Base-by-base conservation (phyloP, 1,140 invertebrate species). In the Drosophila varians region DNA sequence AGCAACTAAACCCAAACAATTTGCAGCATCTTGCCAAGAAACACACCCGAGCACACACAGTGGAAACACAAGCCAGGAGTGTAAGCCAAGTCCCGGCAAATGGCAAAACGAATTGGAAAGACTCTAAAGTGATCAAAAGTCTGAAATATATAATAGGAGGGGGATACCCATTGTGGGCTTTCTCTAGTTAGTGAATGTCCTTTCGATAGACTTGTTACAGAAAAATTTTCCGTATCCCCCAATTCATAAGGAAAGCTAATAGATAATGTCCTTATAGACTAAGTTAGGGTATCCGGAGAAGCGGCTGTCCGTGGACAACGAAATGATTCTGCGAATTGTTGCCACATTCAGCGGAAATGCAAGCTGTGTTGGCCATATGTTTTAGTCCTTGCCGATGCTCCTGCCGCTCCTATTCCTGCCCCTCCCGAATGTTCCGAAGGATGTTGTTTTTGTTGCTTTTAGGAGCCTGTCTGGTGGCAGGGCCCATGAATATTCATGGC, bases 401-500 rank as follows among this genome's bases (percentile, higher is more conserved):
- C 53, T 14, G 28, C 26, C 19, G 26, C 28, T 23, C 7, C 18
- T 18, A 9, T 9, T 9, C 14, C 14, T 6, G n/a, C 4, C 38
- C 8, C 19, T 3, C 34, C n/a, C 26, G n/a, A 4, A 21, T n/a
- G n/a, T n/a, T n/a, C 9, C 48, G 7, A 9, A 4, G 2, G 21
- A 16, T 60, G 53, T 38, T 69, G 25, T 42, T 38, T 19, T 42
- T 18, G 38, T 16, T 53, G 64, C 55, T 71, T 53, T 52, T 74
- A 28, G 31, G 60, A 47, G 51, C 64, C 40, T 73, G 70, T 52
- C 57, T 76, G 57, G 80, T 79, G 72, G 76, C 80, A 64, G 64
- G 55, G 62, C 66, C 73, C 82, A 86, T 86, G 82, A 86, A 86
- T 86, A 86, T 86, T 86, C 82, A 86, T 86, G 70, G 73, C 77